Evolutionary conservation across 2,113 vertebrate genomes (phyloP), one percentile per base, ranked within the genome.

Genomic region (Charina bottae): DNA sequence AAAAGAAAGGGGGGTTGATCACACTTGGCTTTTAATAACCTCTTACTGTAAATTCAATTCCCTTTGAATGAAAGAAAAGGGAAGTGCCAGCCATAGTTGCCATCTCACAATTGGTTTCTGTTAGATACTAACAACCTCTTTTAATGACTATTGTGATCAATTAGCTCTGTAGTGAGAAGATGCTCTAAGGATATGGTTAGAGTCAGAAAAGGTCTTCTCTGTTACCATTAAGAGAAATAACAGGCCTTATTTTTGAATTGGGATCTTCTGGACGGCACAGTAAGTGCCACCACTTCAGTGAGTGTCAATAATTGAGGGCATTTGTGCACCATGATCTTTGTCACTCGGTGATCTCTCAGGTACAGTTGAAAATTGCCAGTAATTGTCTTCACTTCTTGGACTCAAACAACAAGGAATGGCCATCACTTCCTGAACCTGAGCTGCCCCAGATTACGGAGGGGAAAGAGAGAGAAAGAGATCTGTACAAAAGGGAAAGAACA

Each of bases 1-100:
- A 26, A 55, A 68, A 49, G 72, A 56, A 60, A 58, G 54, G 0
- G 15, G 5, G 54, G 64, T 33, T n/a, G 24, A n/a, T 58, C 37
- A 15, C 17, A 24, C 37, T 56, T 78, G 33, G n/a, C 64, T 78
- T 33, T 83, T 88, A 46, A 88, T 58, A 37, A 24, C 60, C 49
- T 55, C 90, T 17, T n/a, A 17, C 33, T 58, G 90, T 58, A 28
- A 91, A 91, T 91, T 59, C 90, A 83, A 49, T 91, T 91, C 85
- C 2, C 33, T 78, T 78, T 78, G 21, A 26, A 28, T 21, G n/a
- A 78, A 86, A 26, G 33, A 56, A n/a, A 21, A 23, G 26, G 9
- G 5, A 64, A 91, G 28, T 13, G 17, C 12, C 7, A 46, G 13
- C 54, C 9, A 46, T 21, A 11, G 49, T 59, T 83, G 1, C 33